Conservation (phyloP, 2,888 invertebrate species). For the Heliconius cydno region DNA sequence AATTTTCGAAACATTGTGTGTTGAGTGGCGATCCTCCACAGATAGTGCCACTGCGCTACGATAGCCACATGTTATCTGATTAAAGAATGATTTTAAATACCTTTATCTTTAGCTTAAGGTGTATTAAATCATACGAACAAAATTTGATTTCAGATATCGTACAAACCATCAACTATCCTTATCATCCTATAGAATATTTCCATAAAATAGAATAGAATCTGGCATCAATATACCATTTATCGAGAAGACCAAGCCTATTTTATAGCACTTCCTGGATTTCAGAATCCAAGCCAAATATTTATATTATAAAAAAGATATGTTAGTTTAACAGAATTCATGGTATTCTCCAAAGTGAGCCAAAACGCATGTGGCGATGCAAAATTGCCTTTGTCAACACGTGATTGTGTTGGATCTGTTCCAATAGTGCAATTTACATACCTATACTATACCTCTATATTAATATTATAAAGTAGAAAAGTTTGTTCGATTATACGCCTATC, state of each 20-base stretch:
- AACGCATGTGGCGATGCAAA: constrained; percentile 31
- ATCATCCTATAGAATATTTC: not conserved
- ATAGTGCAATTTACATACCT: constrained; percentile 29
- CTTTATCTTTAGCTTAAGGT: too few species aligned
- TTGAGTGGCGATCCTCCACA: too few species aligned
- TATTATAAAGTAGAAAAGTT: not conserved
- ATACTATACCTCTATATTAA: not conserved
- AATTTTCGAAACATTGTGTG: not conserved
- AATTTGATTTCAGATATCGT: too few species aligned
- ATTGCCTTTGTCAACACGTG: constrained; percentile 35
- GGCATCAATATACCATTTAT: not conserved
- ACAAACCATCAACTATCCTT: too few species aligned
- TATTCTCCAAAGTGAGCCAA: not conserved
- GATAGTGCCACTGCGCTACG: too few species aligned
- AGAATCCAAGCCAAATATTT: constrained; percentile 23
- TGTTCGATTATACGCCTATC: not conserved
- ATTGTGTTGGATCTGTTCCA: constrained; percentile 35
- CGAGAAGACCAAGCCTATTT: not conserved
- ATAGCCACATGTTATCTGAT: too few species aligned
- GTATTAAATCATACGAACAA: too few species aligned
- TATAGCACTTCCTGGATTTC: not conserved
- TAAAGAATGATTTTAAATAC: too few species aligned
- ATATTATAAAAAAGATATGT: constrained; percentile 17
- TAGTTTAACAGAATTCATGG: constrained; percentile 24
- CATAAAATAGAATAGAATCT: not conserved